These are phyloP conservation scores for Melitaea cinxia DNA, from an alignment of 1,140 invertebrate species.

Conservation along the genomic window DNA sequence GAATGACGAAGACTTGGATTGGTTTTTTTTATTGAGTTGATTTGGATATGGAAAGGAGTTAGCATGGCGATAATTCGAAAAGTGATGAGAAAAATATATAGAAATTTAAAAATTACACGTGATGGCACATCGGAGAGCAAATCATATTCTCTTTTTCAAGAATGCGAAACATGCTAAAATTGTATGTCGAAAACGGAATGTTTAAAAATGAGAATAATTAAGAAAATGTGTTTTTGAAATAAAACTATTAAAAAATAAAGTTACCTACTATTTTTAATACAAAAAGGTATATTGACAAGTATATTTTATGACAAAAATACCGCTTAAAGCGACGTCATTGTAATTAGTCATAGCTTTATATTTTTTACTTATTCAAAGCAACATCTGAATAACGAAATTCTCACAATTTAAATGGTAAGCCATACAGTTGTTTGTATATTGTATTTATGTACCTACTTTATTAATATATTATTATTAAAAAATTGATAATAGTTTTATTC, in stretches of 20 bases:
- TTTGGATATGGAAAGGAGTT: constrained; percentile 16
- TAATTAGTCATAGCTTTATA: neutral
- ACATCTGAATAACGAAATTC: neutral
- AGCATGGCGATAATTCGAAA: constrained; percentile 30
- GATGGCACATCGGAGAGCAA: constrained; percentile 13
- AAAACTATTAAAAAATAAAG: constrained; percentile 26
- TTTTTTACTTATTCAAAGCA: neutral
- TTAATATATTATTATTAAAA: no score
- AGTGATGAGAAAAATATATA: constrained; percentile 8
- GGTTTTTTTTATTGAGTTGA: neutral
- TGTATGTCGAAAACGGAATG: constrained; percentile 5
- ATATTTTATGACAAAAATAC: neutral
- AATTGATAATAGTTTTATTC: constrained; percentile 24
- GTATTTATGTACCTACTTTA: no score
- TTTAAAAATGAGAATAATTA: constrained; percentile 4
- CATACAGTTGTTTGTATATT: no score
- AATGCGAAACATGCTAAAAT: constrained; percentile 19
- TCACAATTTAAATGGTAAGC: neutral
- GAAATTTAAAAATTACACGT: constrained; percentile 7
- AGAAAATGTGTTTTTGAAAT: constrained; percentile 15
- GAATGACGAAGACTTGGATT: constrained; percentile 20
- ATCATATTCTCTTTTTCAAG: constrained; percentile 6
- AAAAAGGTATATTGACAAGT: neutral
- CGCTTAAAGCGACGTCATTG: neutral
- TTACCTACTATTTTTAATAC: no score